Conservation (phyloP, 2,888 invertebrate species). For the Lepas anatifera region DNA sequence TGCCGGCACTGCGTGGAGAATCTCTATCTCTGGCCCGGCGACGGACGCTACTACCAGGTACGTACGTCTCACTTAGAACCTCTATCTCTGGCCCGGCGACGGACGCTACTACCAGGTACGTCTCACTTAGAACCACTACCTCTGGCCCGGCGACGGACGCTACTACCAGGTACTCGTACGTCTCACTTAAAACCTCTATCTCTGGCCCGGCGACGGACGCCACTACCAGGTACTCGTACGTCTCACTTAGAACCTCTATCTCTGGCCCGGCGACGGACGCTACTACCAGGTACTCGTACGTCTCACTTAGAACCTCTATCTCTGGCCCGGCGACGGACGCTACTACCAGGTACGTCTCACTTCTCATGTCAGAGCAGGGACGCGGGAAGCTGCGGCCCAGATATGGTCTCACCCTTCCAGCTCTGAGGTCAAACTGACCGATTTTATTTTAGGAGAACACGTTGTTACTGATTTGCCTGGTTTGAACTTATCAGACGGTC, state of each 20-base stretch:
- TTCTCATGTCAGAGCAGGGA: too few relatives aligned
- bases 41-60: neutral
- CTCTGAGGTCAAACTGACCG: too few relatives aligned
- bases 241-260: neutral
- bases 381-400: too few relatives aligned
- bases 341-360: conserved; percentile 1
- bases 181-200: neutral
- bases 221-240: neutral
- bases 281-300: neutral
- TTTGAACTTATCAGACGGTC: too few relatives aligned
- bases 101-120: neutral
- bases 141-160: neutral
- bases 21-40: neutral
- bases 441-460: too few relatives aligned
- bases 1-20: conserved; percentile 1
- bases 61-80: too few relatives aligned
- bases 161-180: neutral
- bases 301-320: neutral
- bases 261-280: neutral
- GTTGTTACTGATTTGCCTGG: too few relatives aligned
- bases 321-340: neutral
- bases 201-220: neutral
- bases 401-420: too few relatives aligned
- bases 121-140: neutral
- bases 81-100: too few relatives aligned